A percentile compares a stretch with the other conserved stretches of the same genome.
phyloP scores from a whole-genome alignment of 2,113 vertebrate genomes.

The Cynoglossus semilaevis region DNA sequence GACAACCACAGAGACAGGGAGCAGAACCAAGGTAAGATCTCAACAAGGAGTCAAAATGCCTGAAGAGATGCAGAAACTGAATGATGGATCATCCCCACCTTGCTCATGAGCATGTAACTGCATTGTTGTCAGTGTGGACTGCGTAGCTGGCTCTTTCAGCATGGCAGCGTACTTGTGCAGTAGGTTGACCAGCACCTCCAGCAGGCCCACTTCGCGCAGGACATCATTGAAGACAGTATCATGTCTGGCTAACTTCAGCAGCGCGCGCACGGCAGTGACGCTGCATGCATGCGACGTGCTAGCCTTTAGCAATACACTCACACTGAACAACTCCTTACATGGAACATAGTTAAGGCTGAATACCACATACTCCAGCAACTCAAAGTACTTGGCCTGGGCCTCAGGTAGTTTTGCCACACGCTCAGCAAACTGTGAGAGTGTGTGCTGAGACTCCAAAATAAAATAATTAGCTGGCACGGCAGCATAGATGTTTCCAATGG shows the following conservation, averaged over 20 bases:
- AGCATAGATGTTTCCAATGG: constrained; percentile 92
- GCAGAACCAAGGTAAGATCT: neutral
- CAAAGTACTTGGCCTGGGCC: constrained; percentile 94
- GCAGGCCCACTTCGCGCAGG: constrained; percentile 94
- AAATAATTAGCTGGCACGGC: constrained; percentile 96
- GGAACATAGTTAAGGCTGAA: constrained; percentile 98
- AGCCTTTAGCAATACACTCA: constrained; percentile 95
- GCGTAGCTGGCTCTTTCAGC: constrained; percentile 87
- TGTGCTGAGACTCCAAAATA: constrained; percentile 95
- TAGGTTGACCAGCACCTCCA: constrained; percentile 97
- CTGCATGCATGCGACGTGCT: constrained; percentile 90
- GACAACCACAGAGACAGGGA: neutral
- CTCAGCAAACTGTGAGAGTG: constrained; percentile 93
- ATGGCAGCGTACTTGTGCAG: constrained; percentile 97
- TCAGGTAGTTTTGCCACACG: constrained; percentile 90
- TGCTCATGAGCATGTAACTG: constrained; percentile 73
- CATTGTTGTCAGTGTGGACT: neutral
- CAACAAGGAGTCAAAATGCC: too few relatives aligned
- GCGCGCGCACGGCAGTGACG: constrained; percentile 86
- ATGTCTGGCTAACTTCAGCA: constrained; percentile 92
- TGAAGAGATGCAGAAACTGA: too few relatives aligned
- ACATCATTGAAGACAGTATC: constrained; percentile 96
- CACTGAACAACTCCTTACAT: constrained; percentile 97
- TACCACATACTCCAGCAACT: constrained; percentile 95
- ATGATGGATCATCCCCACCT: constrained; percentile 71